phyloP scores from a whole-genome alignment of 2,888 invertebrate species.

The Volucella inanis region DNA sequence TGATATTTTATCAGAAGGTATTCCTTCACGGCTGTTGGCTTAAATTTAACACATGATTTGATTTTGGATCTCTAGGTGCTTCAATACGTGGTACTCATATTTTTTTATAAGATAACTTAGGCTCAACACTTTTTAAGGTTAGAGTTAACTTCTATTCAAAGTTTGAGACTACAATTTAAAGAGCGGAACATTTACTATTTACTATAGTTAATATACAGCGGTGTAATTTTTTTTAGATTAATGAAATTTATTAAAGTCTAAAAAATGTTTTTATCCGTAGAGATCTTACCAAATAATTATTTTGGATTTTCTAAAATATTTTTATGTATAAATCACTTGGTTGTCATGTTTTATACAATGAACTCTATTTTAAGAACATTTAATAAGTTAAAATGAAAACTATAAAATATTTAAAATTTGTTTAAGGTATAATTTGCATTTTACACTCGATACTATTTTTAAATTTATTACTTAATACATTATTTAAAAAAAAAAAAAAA shows the following conservation, averaged over 20 bases:
- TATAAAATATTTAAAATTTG: background rate
- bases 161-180: background rate
- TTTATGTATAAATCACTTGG: background rate
- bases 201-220: background rate
- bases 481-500: slow-evolving; percentile 38
- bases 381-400: background rate
- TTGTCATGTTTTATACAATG: background rate
- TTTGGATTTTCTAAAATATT: background rate
- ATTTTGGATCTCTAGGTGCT: too few species aligned
- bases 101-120: too few species aligned
- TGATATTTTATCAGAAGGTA: too few species aligned
- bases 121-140: too few species aligned
- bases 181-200: background rate
- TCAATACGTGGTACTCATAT: too few species aligned
- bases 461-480: slow-evolving; percentile 24
- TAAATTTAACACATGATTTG: too few species aligned
- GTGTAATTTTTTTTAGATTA: background rate
- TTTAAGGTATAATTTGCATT: slow-evolving; percentile 38
- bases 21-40: too few species aligned
- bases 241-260: too few species aligned
- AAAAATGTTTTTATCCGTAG: background rate
- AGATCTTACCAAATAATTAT: background rate
- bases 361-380: background rate
- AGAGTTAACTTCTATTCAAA: background rate
- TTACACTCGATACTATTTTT: slow-evolving; percentile 36